Evolutionary conservation across 2,113 vertebrate species (phyloP), one percentile per base, ranked within the genome.

Genomic region (Myrmecophaga tridactyla): DNA sequence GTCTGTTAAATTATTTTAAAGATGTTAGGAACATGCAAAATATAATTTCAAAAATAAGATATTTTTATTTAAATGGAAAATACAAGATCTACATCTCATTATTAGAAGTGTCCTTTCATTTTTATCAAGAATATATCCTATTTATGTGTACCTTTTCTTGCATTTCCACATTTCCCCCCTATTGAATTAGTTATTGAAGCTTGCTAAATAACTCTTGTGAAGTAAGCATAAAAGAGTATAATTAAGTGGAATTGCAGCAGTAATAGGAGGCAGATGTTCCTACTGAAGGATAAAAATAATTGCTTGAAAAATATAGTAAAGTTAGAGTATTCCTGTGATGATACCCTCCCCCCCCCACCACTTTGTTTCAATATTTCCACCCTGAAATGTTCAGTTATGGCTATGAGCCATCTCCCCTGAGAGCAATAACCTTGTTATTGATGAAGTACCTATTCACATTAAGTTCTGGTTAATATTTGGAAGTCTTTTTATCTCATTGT

Each of bases 271-370:
- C 96, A 98, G 96, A 98, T 95, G 90, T 96, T 98, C 96, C 90
- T 98, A 97, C 21, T 97, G 97, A 98, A 98, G 97, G 96, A 96
- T 98, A 98, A 98, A 98, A 98, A 97, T 96, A 98, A 98, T 98
- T 96, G 97, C 93, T 97, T 86, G 84, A 97, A 94, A 81, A 97
- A 90, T 48, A n/a, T 73, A 94, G 95, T 97, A 73, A 97, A 96
- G 95, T 97, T 96, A 94, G 92, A 98, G 92, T 92, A 96, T 88
- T 98, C 95, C 76, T 81, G n/a, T 94, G 96, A 95, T 97, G n/a
- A n/a, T n/a, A n/a, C n/a, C n/a, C n/a, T n/a, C n/a, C n/a, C n/a
- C n/a, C n/a, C n/a, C n/a, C n/a, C n/a, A n/a, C n/a, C n/a, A n/a
- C 95, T 97, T 97, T 96, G 72, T 98, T 96, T 92, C 65, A 84